phyloP scores from a whole-genome alignment of 2,113 vertebrate species.

The Sialia sialis region DNA sequence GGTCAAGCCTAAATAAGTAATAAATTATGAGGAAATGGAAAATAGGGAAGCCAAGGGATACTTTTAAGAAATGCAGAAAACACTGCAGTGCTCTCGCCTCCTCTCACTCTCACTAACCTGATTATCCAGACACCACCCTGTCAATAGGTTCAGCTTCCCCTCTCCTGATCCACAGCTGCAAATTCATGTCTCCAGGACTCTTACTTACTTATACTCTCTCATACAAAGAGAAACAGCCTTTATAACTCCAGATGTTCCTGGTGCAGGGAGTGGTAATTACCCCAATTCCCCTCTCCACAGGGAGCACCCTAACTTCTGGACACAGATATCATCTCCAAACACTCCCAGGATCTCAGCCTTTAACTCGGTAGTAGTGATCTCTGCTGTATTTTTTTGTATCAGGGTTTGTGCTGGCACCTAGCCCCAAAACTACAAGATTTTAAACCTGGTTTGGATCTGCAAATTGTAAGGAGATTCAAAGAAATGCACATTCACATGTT shows the following conservation, averaged over 20 bases:
- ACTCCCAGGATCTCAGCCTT: neutral
- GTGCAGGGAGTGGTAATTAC: neutral
- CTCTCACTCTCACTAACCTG: neutral
- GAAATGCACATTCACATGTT: neutral
- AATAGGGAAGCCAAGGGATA: neutral
- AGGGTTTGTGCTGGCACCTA: neutral
- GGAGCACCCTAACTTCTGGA: neutral
- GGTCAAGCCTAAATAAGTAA: neutral
- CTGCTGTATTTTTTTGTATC: neutral
- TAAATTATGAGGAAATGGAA: neutral
- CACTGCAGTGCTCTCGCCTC: neutral
- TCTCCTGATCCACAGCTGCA: neutral
- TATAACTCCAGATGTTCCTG: neutral
- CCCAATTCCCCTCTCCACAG: neutral
- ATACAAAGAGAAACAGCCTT: neutral
- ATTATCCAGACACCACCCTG: neutral
- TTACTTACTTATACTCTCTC: neutral
- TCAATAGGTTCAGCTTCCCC: neutral
- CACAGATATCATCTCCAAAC: neutral
- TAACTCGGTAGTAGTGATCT: neutral
- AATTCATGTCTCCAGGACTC: neutral
- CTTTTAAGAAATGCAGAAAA: neutral
- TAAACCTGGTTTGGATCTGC: neutral
- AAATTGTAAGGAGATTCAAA: neutral
- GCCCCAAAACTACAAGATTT: neutral